Percentiles rank a stretch among this genome's conserved stretches.
These are phyloP conservation scores for Symphodus melops DNA, from an alignment of 2,113 vertebrate genomes.

Conservation along the genomic window DNA sequence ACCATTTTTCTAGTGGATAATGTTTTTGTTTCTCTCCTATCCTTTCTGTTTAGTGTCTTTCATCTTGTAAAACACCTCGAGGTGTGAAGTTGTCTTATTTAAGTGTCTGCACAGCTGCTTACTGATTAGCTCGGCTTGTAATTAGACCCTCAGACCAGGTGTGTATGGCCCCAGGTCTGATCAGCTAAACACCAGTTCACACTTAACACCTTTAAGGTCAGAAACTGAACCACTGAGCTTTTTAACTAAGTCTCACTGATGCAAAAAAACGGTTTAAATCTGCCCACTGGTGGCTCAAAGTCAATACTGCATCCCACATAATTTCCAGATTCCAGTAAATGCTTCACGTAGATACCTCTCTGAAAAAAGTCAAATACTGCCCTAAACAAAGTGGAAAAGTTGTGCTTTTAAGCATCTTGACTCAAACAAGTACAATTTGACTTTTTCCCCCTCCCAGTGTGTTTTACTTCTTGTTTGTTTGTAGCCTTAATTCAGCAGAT, in stretches of 20 bases:
- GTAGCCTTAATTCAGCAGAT: conserved; percentile 20
- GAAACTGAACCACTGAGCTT: not conserved
- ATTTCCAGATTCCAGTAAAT: conserved; percentile 44
- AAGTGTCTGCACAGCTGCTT: conserved; percentile 49
- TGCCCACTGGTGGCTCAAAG: conserved; percentile 73
- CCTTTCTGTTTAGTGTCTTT: conserved; percentile 7
- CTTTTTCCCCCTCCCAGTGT: conserved; percentile 43
- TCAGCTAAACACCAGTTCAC: conserved; percentile 24
- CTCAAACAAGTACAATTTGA: conserved; percentile 55
- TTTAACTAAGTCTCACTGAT: not conserved
- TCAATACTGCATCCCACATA: conserved; percentile 48
- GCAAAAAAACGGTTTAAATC: conserved; percentile 52
- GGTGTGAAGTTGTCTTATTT: conserved; percentile 51
- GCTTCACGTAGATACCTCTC: conserved; percentile 34
- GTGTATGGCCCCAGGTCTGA: conserved; percentile 46
- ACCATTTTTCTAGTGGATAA: not conserved
- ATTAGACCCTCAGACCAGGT: conserved; percentile 57
- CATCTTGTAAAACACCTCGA: conserved; percentile 46
- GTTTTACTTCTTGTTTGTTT: conserved; percentile 40
- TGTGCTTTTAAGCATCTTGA: conserved; percentile 51
- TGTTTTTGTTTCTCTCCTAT: not conserved
- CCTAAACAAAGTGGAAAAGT: conserved; percentile 55
- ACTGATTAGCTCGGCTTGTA: conserved; percentile 33
- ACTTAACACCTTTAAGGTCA: conserved; percentile 5
- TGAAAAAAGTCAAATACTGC: conserved; percentile 20